These are phyloP conservation scores for Phenganax stokvisi DNA, from an alignment of 92 coral and sea anemone species.

Conservation along the genomic window DNA sequence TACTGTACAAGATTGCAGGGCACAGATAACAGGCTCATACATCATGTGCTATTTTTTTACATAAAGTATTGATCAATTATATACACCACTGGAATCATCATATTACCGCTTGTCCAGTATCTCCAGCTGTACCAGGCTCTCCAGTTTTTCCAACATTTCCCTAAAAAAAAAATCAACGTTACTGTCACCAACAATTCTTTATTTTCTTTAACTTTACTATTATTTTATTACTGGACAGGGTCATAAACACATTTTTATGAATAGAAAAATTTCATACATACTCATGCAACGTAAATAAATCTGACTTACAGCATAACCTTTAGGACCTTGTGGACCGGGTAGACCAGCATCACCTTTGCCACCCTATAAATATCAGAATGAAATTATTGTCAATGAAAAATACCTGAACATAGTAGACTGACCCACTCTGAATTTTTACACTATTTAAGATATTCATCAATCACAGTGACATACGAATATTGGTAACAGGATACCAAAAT, in stretches of 20 bases:
- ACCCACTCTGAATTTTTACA: neutral
- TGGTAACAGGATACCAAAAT: neutral
- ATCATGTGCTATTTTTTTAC: neutral
- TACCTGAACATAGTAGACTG: neutral
- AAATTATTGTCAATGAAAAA: neutral
- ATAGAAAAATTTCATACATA: neutral
- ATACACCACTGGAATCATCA: too few relatives aligned
- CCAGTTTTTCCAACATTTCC: slow-evolving; percentile 27
- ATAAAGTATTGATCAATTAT: too few relatives aligned
- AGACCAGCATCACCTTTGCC: slow-evolving; percentile 12
- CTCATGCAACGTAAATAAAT: neutral
- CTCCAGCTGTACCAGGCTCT: neutral
- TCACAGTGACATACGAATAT: neutral
- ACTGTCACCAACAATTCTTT: too few relatives aligned
- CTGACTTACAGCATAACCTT: slow-evolving; percentile 24
- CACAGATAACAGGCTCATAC: neutral
- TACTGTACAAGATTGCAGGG: too few relatives aligned
- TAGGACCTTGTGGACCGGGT: slow-evolving; percentile 5
- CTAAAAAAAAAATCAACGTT: neutral
- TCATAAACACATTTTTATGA: neutral
- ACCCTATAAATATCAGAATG: neutral
- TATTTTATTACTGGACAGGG: neutral
- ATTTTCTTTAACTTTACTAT: too few relatives aligned
- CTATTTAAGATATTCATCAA: neutral
- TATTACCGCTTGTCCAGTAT: neutral